Evolutionary conservation across 2,888 invertebrate species (phyloP), one percentile per base, ranked within the genome.

Genomic region (Dynastes tityus): DNA sequence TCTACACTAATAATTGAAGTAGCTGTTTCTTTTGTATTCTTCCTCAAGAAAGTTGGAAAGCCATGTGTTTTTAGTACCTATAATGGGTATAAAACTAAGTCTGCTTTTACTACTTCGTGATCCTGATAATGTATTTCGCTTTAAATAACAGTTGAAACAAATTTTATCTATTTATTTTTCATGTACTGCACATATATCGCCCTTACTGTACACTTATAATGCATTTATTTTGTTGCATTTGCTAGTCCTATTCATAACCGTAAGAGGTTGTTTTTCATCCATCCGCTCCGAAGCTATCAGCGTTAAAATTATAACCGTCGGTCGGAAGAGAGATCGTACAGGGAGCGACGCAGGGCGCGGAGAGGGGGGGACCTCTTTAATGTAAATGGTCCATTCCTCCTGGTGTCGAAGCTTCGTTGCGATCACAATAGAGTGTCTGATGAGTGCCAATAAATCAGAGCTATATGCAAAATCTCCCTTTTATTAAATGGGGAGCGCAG

Each of bases 371-470:
- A 40, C 16, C 73, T 73, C 73, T 73, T 85, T 87, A 87, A 88
- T 88, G 88, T 87, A 87, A 87, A 88, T 87, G 87, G 87, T 87
- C 87, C 88, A 85, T 73, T 88, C 78, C 79, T 76, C 77, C 87
- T 85, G 73, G 58, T 73, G 73, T 73, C 73, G 73, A 73, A 73
- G 73, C 61, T 53, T 61, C 73, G 58, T 61, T 22, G 73, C 83
- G 85, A 83, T 84, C 85, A 90, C 89, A 89, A 89, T 89, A 87
- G 88, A 85, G 86, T 88, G 58, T 89, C 90, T 90, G 90, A 90
- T 89, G 89, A 91, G 90, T 89, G 89, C 89, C 90, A 89, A 90
- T 90, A 90, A 90, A 91, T 90, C 90, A 90, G 89, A 85, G 87
- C 55, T 73, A 88, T 88, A 88, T 88, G 88, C 88, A 88, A 88